These are phyloP conservation scores for Dolichallabes microphthalmus DNA, from an alignment of 2,113 vertebrate genomes.

Conservation along the genomic window DNA sequence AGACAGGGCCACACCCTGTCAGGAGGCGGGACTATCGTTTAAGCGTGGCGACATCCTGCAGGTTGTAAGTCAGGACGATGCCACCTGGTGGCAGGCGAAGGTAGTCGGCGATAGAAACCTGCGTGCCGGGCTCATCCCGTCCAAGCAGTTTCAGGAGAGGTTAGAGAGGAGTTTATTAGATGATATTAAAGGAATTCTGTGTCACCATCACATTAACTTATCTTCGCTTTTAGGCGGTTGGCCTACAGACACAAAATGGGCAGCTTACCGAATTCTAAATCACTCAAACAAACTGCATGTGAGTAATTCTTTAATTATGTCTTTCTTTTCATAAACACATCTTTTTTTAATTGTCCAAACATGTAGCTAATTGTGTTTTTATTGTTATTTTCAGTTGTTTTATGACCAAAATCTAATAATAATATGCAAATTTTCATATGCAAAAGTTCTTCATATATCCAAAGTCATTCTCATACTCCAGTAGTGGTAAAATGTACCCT, in stretches of 20 bases:
- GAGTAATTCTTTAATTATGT: conserved; percentile 67
- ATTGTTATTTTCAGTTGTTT: too few relatives aligned
- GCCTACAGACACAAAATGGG: conserved; percentile 85
- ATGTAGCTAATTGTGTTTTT: not conserved
- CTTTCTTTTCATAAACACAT: not conserved
- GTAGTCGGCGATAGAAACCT: conserved; percentile 89
- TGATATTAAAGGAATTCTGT: not conserved
- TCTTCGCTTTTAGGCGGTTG: conserved; percentile 75
- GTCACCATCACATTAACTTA: not conserved
- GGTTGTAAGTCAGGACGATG: conserved; percentile 91
- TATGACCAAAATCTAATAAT: too few relatives aligned
- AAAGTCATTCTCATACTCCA: too few relatives aligned
- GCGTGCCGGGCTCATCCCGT: conserved; percentile 89
- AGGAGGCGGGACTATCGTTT: conserved; percentile 92
- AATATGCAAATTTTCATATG: too few relatives aligned
- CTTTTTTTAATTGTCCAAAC: not conserved
- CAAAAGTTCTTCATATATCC: too few relatives aligned
- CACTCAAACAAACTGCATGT: conserved; percentile 81
- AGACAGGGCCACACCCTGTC: conserved; percentile 93
- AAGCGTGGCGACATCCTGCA: conserved; percentile 86
- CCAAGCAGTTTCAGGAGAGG: conserved; percentile 95
- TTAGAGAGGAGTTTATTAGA: conserved; percentile 57
- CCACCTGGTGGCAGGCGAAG: conserved; percentile 96
- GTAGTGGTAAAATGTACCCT: too few relatives aligned
- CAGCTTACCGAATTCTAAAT: conserved; percentile 79